Conservation (phyloP, 1,140 invertebrate genomes). For the Lanistes nyassanus region DNA sequence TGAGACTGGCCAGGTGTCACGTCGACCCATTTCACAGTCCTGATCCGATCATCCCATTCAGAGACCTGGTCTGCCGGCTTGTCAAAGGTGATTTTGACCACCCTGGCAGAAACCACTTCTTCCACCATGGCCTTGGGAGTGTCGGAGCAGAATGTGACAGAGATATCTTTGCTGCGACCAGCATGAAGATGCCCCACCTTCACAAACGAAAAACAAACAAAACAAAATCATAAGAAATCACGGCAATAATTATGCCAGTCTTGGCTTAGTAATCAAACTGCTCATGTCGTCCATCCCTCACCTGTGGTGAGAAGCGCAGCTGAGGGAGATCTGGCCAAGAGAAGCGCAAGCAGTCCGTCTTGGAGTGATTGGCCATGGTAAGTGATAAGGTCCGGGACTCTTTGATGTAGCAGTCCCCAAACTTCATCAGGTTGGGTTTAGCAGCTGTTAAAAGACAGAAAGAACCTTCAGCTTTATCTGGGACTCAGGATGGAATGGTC, state of each 20-base stretch:
- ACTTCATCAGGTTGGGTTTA: conserved; percentile 63
- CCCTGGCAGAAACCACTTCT: conserved; percentile 49
- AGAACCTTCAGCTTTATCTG: background rate
- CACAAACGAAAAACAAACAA: background rate
- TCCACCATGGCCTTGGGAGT: conserved; percentile 54
- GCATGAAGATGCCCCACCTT: conserved; percentile 62
- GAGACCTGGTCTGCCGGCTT: conserved; percentile 58
- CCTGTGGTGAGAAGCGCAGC: conserved; percentile 60
- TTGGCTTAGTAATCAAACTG: too few relatives aligned
- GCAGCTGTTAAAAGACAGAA: conserved; percentile 52
- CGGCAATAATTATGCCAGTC: background rate
- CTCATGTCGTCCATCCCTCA: conserved; percentile 7
- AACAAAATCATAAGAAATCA: background rate
- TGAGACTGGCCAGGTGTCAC: conserved; percentile 38
- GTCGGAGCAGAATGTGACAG: conserved; percentile 62
- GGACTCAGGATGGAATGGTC: too few relatives aligned
- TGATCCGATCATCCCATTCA: conserved; percentile 67
- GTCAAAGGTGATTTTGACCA: conserved; percentile 64
- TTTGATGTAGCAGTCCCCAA: conserved; percentile 65
- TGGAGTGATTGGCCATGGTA: conserved; percentile 65
- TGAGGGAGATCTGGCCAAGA: conserved; percentile 60
- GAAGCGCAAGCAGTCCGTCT: conserved; percentile 59
- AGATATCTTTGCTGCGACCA: conserved; percentile 59
- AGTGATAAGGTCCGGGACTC: conserved; percentile 60
- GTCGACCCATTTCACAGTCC: conserved; percentile 65